Evolutionary conservation across 2,888 invertebrate species (phyloP), one percentile per base, ranked within the genome.

Genomic region (Apocheima hispidaria): DNA sequence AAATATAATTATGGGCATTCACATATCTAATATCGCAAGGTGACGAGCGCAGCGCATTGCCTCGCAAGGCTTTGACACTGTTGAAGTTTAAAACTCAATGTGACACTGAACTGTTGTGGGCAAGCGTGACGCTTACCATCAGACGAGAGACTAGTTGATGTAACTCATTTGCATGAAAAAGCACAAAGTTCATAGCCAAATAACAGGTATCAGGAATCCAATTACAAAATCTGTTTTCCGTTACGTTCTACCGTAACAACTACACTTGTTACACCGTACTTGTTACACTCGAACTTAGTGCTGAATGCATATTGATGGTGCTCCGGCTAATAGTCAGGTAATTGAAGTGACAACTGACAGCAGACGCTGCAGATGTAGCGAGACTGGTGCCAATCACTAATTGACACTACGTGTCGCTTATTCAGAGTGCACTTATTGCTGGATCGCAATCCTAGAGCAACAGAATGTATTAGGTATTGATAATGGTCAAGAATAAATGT

Each of bases 311-410:
- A 60, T 55, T 55, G 54, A 60, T 54, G 54, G 49, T 54, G 60
- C 43, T 44, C 20, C 21, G 43, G 30, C n/a, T 60, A 62, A 53
- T 57, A 50, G 48, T 10, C 20, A 57, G 50, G 62, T 65, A 66
- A 56, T 58, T 51, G 55, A 6, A 41, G 18, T 35, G 43, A 38
- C 30, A 40, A 18, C 41, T 23, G 16, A 49, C 38, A 53, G 40
- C 26, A 43, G 54, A 38, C 40, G 48, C 40, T n/a, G 41, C 41
- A 14, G 41, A 49, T 9, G 36, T 28, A 53, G 16, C 30, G 56
- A 49, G 62, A 53, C 28, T 30, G 52, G 44, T 46, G 65, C 68
- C 68, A 68, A 59, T 63, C 63, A 59, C 53, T 65, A 68, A 67
- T 67, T 67, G 67, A 48, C 67, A 60, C 57, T 61, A 38, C 56